Evolutionary conservation across 2,888 invertebrate genomes (phyloP), one percentile per base, ranked within the genome.

Genomic region (Cosmopolites sordidus): DNA sequence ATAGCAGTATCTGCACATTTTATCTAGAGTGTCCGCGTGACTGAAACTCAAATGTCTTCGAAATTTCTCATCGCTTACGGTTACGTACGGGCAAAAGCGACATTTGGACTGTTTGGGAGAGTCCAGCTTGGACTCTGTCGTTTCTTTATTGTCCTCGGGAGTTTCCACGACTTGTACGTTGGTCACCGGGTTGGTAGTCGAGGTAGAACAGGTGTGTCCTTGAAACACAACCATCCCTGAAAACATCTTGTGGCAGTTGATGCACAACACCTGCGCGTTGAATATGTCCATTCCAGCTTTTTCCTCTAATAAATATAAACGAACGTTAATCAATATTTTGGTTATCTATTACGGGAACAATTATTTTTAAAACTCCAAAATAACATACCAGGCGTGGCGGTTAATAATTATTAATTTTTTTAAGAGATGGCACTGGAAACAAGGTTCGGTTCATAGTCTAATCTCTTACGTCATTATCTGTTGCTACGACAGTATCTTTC

Each of bases 1-100:
- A 11, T 75, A 72, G 67, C 87, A 87, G 62, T 69, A 78, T 51
- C 71, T 73, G 72, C 84, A 76, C 67, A 75, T 60, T 71, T 81
- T 75, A 2, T 48, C 45, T 15, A 11, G 27, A 22, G 43, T 27
- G 12, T 48, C 38, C 1, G 45, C 29, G 8, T 52, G 48, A 8
- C 29, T 5, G 8, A 30, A 18, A 9, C 12, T 16, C 17, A 52
- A n/a, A 12, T 56, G 52, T 16, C 47, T 56, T 4, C 51, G 40
- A 16, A 18, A 51, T n/a, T 22, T 9, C 3, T 56, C 56, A 9
- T 48, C 51, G 1, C 47, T 4, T 1, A 17, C 12, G 1, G 42
- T 48, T 16, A 16, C 37, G 30, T 14, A 54, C n/a, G 15, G 29
- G 39, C 50, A 58, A 29, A 30, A 41, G n/a, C 17, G 30, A 39